Evolutionary conservation across 2,888 invertebrate species (phyloP).

Genomic region (Odontocolon sp.): DNA sequence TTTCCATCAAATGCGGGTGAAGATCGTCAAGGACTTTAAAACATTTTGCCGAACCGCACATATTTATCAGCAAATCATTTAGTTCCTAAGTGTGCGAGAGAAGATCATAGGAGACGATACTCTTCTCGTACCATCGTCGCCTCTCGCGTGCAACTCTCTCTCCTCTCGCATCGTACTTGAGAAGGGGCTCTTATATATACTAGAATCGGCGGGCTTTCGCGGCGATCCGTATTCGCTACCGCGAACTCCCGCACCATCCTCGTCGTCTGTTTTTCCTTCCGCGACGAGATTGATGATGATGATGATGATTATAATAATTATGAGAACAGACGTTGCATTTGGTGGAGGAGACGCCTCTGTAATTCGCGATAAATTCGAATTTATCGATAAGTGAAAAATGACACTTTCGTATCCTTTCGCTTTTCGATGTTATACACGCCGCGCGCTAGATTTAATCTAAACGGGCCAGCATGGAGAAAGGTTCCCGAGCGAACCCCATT

Average conservation of each 20-base stretch:
- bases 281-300: no score
- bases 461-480: no score
- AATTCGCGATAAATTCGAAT: not conserved
- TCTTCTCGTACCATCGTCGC: not conserved
- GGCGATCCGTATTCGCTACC: no score
- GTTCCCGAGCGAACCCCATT: no score
- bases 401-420: no score
- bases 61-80: no score
- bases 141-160: not conserved
- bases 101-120: not conserved
- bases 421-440: no score
- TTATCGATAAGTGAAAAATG: not conserved
- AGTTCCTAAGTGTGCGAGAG: constrained; percentile 35
- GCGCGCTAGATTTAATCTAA: no score
- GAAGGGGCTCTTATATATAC: constrained; percentile 22
- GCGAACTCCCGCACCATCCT: not conserved
- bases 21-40: not conserved
- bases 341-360: not conserved
- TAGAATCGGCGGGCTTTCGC: constrained; percentile 1
- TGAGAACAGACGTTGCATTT: not conserved
- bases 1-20: not conserved
- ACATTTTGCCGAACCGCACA: constrained; percentile 12
- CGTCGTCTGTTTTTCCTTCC: not conserved
- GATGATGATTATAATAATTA: constrained; percentile 10
- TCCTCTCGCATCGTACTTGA: constrained; percentile 26